These are phyloP conservation scores for Drosophila nebulosa DNA, from an alignment of 1,140 invertebrate species.

Conservation along the genomic window DNA sequence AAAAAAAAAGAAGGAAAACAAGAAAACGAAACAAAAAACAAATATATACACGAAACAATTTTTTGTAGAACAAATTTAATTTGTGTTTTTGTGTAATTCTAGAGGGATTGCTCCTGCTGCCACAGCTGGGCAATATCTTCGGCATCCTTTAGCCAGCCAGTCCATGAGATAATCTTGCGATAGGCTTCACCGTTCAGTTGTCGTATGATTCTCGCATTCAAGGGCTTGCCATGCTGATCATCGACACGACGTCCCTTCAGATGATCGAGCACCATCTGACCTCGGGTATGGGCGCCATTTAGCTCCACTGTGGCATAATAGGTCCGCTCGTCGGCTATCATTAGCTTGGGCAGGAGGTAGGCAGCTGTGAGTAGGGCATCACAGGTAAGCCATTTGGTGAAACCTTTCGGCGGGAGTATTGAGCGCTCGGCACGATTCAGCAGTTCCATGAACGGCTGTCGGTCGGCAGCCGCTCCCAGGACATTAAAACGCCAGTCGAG, in stretches of 20 bases:
- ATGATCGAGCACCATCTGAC: constrained; percentile 66
- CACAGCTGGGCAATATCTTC: not conserved
- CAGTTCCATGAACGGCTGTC: constrained; percentile 81
- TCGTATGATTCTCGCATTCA: constrained; percentile 36
- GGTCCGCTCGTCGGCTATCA: constrained; percentile 51
- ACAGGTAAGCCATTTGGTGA: constrained; percentile 81
- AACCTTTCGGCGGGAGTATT: constrained; percentile 53
- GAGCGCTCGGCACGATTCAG: constrained; percentile 82
- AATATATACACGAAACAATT: constrained; percentile 37
- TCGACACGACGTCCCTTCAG: constrained; percentile 29
- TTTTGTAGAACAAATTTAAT: constrained; percentile 34
- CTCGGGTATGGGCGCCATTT: constrained; percentile 45
- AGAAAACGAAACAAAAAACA: constrained; percentile 14
- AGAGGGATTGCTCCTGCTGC: not conserved
- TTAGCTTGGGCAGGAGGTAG: constrained; percentile 80
- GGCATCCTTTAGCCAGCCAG: constrained; percentile 22
- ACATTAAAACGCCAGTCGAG: constrained; percentile 82
- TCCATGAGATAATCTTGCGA: constrained; percentile 45
- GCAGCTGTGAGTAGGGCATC: constrained; percentile 83
- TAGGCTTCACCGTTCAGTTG: constrained; percentile 28
- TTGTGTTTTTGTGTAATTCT: not conserved
- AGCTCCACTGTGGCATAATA: constrained; percentile 79
- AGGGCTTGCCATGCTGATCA: constrained; percentile 20
- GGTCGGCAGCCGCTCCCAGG: constrained; percentile 23
- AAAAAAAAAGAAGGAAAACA: not conserved